Evolutionary conservation across 2,113 vertebrate species (phyloP), one percentile per base, ranked within the genome.

Genomic region (Dendrocopos noguchii): DNA sequence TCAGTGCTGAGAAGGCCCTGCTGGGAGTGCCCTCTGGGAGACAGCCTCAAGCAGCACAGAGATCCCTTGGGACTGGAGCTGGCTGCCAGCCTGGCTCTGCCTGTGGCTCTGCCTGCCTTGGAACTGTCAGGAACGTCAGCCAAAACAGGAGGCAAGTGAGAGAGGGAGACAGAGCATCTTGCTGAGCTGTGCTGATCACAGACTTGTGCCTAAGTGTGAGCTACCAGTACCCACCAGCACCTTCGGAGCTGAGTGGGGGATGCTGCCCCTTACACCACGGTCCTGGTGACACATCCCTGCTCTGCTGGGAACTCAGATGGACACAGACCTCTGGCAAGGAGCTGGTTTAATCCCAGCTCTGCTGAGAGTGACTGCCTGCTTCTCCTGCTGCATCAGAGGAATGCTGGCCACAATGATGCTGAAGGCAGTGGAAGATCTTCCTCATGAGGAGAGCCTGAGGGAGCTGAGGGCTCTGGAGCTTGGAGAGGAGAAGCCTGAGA

Each of bases 11-110:
- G 92, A 90, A 78, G 56, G 42, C 56, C 56, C 36, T 73, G 56
- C 34, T 77, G 60, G 67, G 87, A 91, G 39, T 56, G 25, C 22
- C 57, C 44, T 72, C 56, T 84, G 88, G 77, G 80, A 80, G 28
- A 74, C 28, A 8, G 9, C n/a, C 75, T 96, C 87, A 76, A 76
- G 74, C 81, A 84, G 27, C 5, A 20, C 52, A 84, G 46, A 33
- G 67, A n/a, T 84, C 88, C 93, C 84, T 84, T 91, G 92, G 71
- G 91, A 89, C 39, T 53, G 75, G 36, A 92, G 56, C 89, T 91
- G 81, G 74, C 89, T 88, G 31, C 31, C 63, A 80, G 87, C 64
- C 78, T 80, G 71, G 39, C 63, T 92, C 57, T 70, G 36, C 74
- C 82, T 88, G 33, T 22, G 85, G 65, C 46, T 93, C 67, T 77